Percentiles rank a stretch among this genome's conserved stretches.
These are phyloP conservation scores for Fratercula arctica DNA, from an alignment of 2,797 vertebrate species.

Conservation along the genomic window DNA sequence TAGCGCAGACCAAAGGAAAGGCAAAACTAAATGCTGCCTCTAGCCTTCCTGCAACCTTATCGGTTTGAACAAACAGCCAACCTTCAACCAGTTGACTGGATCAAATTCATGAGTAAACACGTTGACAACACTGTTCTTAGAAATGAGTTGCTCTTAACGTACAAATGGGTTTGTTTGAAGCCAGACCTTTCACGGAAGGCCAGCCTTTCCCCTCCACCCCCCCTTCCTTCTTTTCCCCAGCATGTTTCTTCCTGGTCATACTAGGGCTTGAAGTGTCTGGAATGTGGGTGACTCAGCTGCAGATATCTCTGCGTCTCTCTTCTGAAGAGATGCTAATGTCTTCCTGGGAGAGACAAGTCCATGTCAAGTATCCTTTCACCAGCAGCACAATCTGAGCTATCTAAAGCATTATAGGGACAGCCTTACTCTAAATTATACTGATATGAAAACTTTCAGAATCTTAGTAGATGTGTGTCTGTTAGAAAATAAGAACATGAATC, in stretches of 20 bases:
- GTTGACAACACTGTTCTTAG: neutral
- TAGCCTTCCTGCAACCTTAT: neutral
- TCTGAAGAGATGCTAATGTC: neutral
- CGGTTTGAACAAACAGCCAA: neutral
- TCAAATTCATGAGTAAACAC: slow-evolving; percentile 36
- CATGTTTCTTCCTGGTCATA: neutral
- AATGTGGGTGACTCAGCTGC: neutral
- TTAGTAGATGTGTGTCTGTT: neutral
- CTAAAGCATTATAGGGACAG: neutral
- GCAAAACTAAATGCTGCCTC: neutral
- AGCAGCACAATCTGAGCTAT: neutral
- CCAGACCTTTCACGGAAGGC: neutral
- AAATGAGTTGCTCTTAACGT: neutral
- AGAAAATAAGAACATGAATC: neutral
- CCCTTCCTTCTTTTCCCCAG: neutral
- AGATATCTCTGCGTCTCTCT: neutral
- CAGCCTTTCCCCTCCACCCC: no score
- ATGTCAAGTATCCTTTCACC: neutral
- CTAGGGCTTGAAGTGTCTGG: neutral
- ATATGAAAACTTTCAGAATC: neutral
- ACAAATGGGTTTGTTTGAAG: neutral
- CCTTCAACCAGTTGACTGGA: slow-evolving; percentile 15
- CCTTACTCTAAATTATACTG: neutral
- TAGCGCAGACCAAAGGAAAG: neutral
- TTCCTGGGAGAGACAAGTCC: neutral